A percentile compares a stretch with the other conserved stretches of the same genome.
Conservation (phyloP, 2,797 vertebrate species). For the Tenualosa ilisha region DNA sequence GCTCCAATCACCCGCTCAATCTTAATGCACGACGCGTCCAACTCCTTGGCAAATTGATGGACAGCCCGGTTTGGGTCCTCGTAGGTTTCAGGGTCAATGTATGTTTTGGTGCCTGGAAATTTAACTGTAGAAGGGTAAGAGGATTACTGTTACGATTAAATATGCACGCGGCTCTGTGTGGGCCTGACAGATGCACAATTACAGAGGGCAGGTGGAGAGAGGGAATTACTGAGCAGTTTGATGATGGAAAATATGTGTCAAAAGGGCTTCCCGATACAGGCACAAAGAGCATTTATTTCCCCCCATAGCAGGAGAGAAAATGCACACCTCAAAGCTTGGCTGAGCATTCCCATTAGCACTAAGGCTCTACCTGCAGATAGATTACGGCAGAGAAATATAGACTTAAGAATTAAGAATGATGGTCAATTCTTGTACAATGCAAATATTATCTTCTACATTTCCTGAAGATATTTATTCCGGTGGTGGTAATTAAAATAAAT, state of each 20-base stretch:
- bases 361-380: background rate
- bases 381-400: background rate
- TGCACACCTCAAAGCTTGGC: background rate
- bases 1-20: constrained; percentile 98
- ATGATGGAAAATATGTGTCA: background rate
- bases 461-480: background rate
- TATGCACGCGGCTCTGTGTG: constrained; percentile 79
- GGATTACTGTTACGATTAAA: constrained; percentile 93
- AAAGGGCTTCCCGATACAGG: background rate
- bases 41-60: constrained; percentile 99
- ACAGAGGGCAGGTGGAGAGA: constrained; percentile 50
- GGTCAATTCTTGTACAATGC: background rate
- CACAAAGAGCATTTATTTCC: background rate
- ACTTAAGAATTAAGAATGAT: background rate
- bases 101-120: constrained; percentile 99
- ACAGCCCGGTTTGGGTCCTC: constrained; percentile 99
- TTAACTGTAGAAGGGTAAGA: constrained; percentile 99
- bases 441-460: background rate
- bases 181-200: constrained; percentile 67
- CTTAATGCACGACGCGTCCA: constrained; percentile 99
- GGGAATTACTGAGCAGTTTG: constrained; percentile 52
- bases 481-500: background rate
- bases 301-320: background rate
- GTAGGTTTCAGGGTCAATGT: constrained; percentile 99
- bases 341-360: background rate